Percentiles rank a stretch among this genome's conserved stretches.
Evolutionary conservation across 2,888 invertebrate genomes (phyloP).

Genomic region (Xanthorhoe spadicearia): DNA sequence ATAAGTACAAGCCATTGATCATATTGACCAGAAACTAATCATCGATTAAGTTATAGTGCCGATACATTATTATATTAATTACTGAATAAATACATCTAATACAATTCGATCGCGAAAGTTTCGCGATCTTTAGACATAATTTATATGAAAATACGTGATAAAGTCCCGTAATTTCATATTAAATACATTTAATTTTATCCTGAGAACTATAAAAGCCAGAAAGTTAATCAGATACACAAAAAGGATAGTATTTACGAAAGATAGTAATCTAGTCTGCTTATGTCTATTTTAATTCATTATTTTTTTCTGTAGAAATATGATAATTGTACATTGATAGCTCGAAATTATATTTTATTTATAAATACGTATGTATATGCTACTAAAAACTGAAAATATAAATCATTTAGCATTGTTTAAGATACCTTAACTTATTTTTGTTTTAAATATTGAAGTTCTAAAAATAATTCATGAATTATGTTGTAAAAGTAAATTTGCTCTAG

Average conservation of each 20-base stretch:
- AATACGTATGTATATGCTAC: too few relatives aligned
- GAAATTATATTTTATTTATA: too few relatives aligned
- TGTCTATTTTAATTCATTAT: background rate
- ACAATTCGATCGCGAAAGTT: too few relatives aligned
- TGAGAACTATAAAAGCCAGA: background rate
- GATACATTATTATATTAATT: too few relatives aligned
- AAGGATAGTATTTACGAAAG: background rate
- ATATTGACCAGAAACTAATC: too few relatives aligned
- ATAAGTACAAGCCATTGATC: too few relatives aligned
- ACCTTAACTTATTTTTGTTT: background rate
- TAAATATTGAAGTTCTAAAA: background rate
- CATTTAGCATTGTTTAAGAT: background rate
- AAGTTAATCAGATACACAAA: background rate
- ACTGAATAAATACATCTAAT: too few relatives aligned
- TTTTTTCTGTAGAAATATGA: background rate
- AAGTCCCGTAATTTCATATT: too few relatives aligned
- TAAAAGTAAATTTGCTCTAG: constrained; percentile 3
- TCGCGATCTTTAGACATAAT: too few relatives aligned
- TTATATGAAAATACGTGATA: too few relatives aligned
- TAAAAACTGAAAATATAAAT: background rate
- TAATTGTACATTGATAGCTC: background rate
- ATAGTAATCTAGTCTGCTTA: constrained; percentile 2
- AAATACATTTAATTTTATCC: too few relatives aligned
- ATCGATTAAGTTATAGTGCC: too few relatives aligned
- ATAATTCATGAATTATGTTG: background rate